These are phyloP conservation scores for Microctonus brassicae DNA, from an alignment of 2,888 invertebrate species.

Conservation along the genomic window DNA sequence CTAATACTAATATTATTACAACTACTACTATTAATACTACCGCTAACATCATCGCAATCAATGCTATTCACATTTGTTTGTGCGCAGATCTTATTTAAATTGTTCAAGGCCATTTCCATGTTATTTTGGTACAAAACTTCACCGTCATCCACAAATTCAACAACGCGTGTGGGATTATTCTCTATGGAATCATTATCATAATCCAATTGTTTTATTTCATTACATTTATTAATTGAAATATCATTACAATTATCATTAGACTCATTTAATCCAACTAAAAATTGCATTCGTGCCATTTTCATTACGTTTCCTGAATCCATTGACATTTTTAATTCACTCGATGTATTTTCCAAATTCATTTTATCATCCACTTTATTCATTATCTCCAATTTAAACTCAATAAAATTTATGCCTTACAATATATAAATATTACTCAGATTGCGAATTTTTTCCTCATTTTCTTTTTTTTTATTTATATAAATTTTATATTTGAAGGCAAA, in stretches of 20 bases:
- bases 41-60: not conserved
- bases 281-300: slow-evolving; percentile 21
- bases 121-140: slow-evolving; percentile 53
- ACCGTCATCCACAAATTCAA: slow-evolving; percentile 13
- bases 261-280: slow-evolving; percentile 21
- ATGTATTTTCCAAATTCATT: slow-evolving; percentile 15
- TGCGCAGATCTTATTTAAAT: slow-evolving; percentile 43
- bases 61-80: slow-evolving; percentile 35
- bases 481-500: not conserved
- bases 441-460: not conserved
- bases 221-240: not conserved
- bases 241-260: not conserved
- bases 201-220: not conserved
- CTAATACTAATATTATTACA: not conserved
- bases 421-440: not conserved
- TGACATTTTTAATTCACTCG: slow-evolving; percentile 5
- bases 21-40: not conserved
- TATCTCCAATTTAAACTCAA: not conserved
- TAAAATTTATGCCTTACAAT: not conserved
- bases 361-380: too few relatives aligned
- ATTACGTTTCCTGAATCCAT: slow-evolving; percentile 9
- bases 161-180: slow-evolving; percentile 4
- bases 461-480: not conserved
- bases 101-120: slow-evolving; percentile 48
- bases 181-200: not conserved